A percentile compares a stretch with the other conserved stretches of the same genome.
These are phyloP conservation scores for Oligia strigilis DNA, from an alignment of 2,888 invertebrate species.

Conservation along the genomic window DNA sequence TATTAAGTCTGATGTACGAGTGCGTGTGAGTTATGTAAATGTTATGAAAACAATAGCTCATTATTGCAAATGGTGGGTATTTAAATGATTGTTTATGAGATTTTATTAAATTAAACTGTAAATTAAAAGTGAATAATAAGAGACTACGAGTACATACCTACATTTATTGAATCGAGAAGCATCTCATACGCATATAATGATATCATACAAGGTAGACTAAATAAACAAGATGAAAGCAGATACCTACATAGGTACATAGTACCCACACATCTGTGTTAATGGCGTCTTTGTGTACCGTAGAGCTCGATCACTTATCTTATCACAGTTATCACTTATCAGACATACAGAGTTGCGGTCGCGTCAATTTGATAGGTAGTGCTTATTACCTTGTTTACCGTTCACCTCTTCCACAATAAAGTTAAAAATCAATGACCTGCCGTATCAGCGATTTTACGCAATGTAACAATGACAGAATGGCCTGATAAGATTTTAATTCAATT, in stretches of 20 bases:
- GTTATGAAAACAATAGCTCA: not conserved
- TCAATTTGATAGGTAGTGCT: slow-evolving; percentile 49
- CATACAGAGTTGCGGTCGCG: slow-evolving; percentile 57
- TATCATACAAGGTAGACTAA: not conserved
- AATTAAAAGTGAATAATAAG: not conserved
- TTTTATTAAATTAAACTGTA: not conserved
- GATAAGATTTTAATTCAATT: slow-evolving; percentile 33
- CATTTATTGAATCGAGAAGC: not conserved
- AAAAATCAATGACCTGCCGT: slow-evolving; percentile 59
- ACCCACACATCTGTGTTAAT: slow-evolving; percentile 13
- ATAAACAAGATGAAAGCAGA: slow-evolving; percentile 19
- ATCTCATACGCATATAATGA: not conserved
- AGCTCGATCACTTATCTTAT: slow-evolving; percentile 66
- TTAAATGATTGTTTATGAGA: not conserved
- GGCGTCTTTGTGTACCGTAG: slow-evolving; percentile 49
- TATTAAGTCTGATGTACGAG: not conserved
- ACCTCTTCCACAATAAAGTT: slow-evolving; percentile 52
- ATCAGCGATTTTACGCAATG: slow-evolving; percentile 23
- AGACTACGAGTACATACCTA: not conserved
- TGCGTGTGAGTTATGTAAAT: not conserved
- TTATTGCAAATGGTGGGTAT: not conserved
- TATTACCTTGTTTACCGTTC: slow-evolving; percentile 50
- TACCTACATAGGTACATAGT: slow-evolving; percentile 32
- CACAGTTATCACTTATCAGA: slow-evolving; percentile 64
- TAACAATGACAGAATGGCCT: slow-evolving; percentile 21